These are phyloP conservation scores for Eristalis arbustorum DNA, from an alignment of 2,888 invertebrate species.

Conservation along the genomic window DNA sequence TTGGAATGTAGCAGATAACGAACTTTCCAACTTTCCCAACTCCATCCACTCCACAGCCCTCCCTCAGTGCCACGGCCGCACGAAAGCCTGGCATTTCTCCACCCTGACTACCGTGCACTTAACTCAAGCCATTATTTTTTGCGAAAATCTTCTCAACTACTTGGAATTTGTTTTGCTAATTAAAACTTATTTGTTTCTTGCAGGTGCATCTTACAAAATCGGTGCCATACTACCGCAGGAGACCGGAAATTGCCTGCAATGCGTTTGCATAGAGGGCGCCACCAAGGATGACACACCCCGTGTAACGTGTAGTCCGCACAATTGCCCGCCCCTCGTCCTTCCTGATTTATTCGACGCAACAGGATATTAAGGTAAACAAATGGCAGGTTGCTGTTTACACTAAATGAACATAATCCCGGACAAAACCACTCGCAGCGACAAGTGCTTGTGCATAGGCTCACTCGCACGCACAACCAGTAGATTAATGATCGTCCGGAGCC, in stretches of 20 bases:
- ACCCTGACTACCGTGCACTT: background rate
- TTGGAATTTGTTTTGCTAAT: slow-evolving; percentile 9
- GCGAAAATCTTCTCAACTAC: background rate
- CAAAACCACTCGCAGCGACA: background rate
- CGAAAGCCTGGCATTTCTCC: background rate
- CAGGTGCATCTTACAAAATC: slow-evolving; percentile 84
- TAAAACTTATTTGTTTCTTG: slow-evolving; percentile 67
- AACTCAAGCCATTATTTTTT: background rate
- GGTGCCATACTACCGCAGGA: slow-evolving; percentile 85
- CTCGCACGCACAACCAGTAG: background rate
- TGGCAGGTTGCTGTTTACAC: background rate
- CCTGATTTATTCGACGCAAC: slow-evolving; percentile 80
- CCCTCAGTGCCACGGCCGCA: background rate
- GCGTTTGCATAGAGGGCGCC: slow-evolving; percentile 84
- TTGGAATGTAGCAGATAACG: background rate
- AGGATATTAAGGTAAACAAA: slow-evolving; percentile 77
- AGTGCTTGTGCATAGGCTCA: slow-evolving; percentile 4
- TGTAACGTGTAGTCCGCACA: slow-evolving; percentile 80
- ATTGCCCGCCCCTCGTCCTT: slow-evolving; percentile 79
- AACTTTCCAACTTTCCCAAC: background rate
- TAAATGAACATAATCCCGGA: background rate
- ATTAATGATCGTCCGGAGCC: background rate
- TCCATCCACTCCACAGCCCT: background rate
- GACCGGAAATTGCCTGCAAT: slow-evolving; percentile 87
- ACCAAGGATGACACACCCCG: slow-evolving; percentile 79